These are phyloP conservation scores for Limonius californicus DNA, from an alignment of 1,140 invertebrate genomes.

Conservation along the genomic window DNA sequence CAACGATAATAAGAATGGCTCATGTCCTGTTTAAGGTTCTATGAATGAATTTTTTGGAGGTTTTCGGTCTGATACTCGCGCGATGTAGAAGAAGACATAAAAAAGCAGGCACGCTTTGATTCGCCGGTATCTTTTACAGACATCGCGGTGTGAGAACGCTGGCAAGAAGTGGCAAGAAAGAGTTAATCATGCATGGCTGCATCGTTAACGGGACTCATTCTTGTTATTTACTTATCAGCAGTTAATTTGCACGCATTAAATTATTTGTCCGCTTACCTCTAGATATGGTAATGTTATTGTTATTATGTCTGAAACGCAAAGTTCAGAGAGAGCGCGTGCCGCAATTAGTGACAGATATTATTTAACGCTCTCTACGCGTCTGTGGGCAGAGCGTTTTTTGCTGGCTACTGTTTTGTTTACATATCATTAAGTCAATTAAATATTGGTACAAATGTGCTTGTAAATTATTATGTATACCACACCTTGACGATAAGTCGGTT, in stretches of 20 bases:
- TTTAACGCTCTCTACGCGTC: too few relatives aligned
- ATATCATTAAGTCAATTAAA: too few relatives aligned
- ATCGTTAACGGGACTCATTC: slow-evolving; percentile 3
- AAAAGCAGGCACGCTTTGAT: slow-evolving; percentile 6
- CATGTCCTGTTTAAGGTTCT: neutral
- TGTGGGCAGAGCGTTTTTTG: too few relatives aligned
- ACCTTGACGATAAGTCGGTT: too few relatives aligned
- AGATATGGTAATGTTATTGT: neutral
- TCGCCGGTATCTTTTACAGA: slow-evolving; percentile 1
- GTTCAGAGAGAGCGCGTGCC: neutral
- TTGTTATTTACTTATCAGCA: slow-evolving; percentile 12
- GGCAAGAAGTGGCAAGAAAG: neutral
- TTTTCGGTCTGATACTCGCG: neutral
- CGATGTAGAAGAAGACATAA: neutral
- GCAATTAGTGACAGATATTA: too few relatives aligned
- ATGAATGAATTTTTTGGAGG: neutral
- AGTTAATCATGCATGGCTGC: slow-evolving; percentile 11
- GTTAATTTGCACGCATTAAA: slow-evolving; percentile 2
- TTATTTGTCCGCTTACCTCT: neutral
- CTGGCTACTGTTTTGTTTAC: too few relatives aligned
- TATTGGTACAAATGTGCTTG: too few relatives aligned
- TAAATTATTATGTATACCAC: too few relatives aligned
- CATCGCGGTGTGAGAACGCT: slow-evolving; percentile 4
- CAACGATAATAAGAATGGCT: too few relatives aligned
- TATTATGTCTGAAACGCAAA: neutral